phyloP scores from a whole-genome alignment of 2,888 invertebrate genomes.

The Drosophila setosimentum region DNA sequence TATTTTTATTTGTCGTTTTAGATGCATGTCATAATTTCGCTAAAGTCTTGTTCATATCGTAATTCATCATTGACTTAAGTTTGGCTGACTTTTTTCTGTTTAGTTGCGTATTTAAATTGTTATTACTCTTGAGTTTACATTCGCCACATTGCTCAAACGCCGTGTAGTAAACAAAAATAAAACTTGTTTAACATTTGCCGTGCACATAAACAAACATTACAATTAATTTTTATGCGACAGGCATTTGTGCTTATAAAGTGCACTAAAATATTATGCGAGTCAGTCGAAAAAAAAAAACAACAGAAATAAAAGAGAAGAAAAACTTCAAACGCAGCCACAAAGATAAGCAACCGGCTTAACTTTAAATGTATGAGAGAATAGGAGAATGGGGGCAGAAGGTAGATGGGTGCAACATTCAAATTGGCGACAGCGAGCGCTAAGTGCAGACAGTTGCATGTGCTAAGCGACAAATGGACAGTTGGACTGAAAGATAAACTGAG shows the following conservation, averaged over 20 bases:
- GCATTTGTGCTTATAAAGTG: constrained; percentile 78
- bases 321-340: constrained; percentile 41
- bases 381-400: not conserved
- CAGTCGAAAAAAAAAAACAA: constrained; percentile 25
- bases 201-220: constrained; percentile 80
- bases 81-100: constrained; percentile 28
- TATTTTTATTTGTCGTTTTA: not conserved
- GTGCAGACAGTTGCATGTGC: constrained; percentile 71
- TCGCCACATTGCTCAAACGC: constrained; percentile 50
- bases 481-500: constrained; percentile 22
- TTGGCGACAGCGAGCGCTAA: constrained; percentile 67
- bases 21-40: not conserved
- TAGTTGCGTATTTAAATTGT: constrained; percentile 45
- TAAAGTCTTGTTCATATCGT: constrained; percentile 26
- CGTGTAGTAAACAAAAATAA: constrained; percentile 29
- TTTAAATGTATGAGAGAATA: constrained; percentile 25
- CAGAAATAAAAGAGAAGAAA: constrained; percentile 9
- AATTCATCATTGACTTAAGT: constrained; percentile 9
- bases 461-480: constrained; percentile 54
- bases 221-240: constrained; percentile 81
- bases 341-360: constrained; percentile 58
- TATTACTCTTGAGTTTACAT: constrained; percentile 18
- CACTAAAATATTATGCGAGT: constrained; percentile 68
- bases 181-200: constrained; percentile 62
- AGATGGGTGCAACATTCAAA: constrained; percentile 54